Base-by-base conservation (phyloP, 2,113 vertebrate genomes). In the Lutjanus erythropterus region DNA sequence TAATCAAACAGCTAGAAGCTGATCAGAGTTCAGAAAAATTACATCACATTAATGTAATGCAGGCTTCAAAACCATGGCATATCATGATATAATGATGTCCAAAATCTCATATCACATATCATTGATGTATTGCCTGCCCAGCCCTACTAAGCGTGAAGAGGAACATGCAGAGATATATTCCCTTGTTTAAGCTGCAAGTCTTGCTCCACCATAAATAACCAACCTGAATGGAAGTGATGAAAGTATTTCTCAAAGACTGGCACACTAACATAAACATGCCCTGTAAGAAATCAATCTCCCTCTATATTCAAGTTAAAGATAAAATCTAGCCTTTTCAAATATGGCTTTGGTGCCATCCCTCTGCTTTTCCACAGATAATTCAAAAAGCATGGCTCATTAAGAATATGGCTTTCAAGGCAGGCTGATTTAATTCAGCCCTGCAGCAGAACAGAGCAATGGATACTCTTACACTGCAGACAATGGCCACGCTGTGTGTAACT, bases 311-410 rank as follows among this genome's bases (percentile, higher is more conserved):
- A 78, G 74, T 42, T 46, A 6, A 46, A 79, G 84, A 90, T 90
- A 75, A 80, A 88, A 92, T 91, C 86, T 75, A 70, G 44, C 52
- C 75, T 87, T 74, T 78, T 80, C 86, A 90, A 90, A 91, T 81
- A 87, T n/a, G 56, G 76, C 68, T 89, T 80, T 68, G 56, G 80
- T 91, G 89, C 78, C 60, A 84, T 88, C 82, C 62, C 84, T 65
- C 64, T 85, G 80, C 64, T 80, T 91, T 86, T 80, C 68, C 71
- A 76, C 70, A 82, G 84, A 89, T 90, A 89, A 93, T 90, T 93
- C 78, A 89, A 91, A 93, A 90, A 78, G 84, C 83, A 91, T 87
- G 91, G 84, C 72, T 93, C 81, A 86, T 93, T 94, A 84, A 75
- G 80, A 83, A 90, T 62, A 84, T 68, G 79, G 71, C 72, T 88